Base-by-base conservation (phyloP, 30 jellyfish, hydroid and myxozoan species). In the Cassiopea xamachana region DNA sequence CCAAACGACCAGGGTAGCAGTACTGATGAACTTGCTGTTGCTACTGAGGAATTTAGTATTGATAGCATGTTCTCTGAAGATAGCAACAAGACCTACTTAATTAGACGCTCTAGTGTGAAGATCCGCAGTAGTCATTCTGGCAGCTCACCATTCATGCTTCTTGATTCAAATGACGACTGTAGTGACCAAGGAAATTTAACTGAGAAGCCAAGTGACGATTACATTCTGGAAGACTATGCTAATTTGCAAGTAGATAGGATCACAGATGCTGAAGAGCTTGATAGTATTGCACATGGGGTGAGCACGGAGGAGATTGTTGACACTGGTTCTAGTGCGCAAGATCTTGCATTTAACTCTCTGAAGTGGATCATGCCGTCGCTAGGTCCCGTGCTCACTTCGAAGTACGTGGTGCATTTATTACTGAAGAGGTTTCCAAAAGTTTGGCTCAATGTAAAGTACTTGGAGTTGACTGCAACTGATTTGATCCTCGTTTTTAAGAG, bases 351-450 rank as follows among this genome's bases (percentile, higher is more conserved):
- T 3, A 92, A 85, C 0, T 75, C 97, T 2, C 43, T 94, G 60
- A 81, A 75, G 43, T 95, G 99, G 99, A 75, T 95, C 59, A 62
- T 87, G 19, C 99, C 99, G 47, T 95, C 97, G 99, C 83, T 95
- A 39, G 99, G 99, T 48, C 99, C 99, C 4, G 75, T 46, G 19
- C 93, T 95, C 43, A 87, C 99, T 1, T 59, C 98, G 1, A 85
- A 89, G 51, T 70, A 95, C 62, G 88, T 95, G 3, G 91, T 94
- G 12, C 82, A 84, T 69, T 85, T 64, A 18, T 51, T 95, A 55
- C 79, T 95, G 39, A 80, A 91, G 95, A 91, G 87, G 68, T 48
- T 88, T n/a, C 90, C 99, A 16, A 97, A 96, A 51, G 46, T 91
- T 60, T 91, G 89, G 91, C 18, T 84, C 85, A 91, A 27, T 80